Conservation (phyloP, 2,797 vertebrate genomes). For the Apodemus agrarius region DNA sequence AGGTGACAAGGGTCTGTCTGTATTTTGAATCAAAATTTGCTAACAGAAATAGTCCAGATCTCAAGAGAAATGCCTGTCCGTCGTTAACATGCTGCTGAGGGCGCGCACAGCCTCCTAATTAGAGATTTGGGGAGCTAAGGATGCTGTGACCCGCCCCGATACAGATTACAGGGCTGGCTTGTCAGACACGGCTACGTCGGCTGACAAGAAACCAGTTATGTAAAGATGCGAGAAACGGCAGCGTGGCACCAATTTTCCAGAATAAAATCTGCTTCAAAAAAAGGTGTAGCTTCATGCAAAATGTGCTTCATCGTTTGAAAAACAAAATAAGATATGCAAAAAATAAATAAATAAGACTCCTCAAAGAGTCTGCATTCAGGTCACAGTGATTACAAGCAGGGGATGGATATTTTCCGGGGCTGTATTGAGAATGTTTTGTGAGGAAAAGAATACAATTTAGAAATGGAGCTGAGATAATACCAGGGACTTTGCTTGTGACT, state of each 20-base stretch:
- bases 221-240: constrained; percentile 76
- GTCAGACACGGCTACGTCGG: constrained; percentile 64
- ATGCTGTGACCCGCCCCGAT: not conserved
- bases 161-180: constrained; percentile 60
- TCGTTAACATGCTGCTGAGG: not conserved
- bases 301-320: constrained; percentile 84
- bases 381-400: constrained; percentile 80
- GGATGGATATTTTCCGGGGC: constrained; percentile 83
- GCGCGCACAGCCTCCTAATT: not conserved
- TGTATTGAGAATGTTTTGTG: constrained; percentile 87
- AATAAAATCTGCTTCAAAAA: constrained; percentile 86
- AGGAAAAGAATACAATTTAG: constrained; percentile 85
- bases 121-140: not conserved
- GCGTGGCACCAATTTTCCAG: constrained; percentile 79
- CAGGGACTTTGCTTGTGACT: constrained; percentile 82
- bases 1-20: constrained; percentile 7
- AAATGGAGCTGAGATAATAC: constrained; percentile 85
- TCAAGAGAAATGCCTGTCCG: constrained; percentile 17
- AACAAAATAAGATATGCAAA: constrained; percentile 86
- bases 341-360: constrained; percentile 61
- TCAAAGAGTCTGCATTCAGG: constrained; percentile 83
- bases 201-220: constrained; percentile 69
- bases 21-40: constrained; percentile 52
- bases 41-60: constrained; percentile 24
- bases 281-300: constrained; percentile 86